Conservation (phyloP, 2,113 vertebrate genomes). For the Cephalopterus ornatus region DNA sequence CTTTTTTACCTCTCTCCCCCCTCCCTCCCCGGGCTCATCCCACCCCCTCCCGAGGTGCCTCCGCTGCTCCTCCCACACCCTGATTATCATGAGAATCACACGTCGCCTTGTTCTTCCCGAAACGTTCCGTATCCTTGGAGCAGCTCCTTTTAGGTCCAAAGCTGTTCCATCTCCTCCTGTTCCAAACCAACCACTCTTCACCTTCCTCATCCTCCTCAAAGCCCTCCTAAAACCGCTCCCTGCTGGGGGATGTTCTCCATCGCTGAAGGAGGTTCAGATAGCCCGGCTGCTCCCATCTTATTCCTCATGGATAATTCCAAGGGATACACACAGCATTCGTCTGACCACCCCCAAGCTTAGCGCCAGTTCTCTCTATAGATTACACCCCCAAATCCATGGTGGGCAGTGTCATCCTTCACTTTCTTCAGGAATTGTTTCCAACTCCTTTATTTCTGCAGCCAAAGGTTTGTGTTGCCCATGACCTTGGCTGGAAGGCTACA, state of each 20-base stretch:
- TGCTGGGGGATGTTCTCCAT: background rate
- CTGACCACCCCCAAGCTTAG: background rate
- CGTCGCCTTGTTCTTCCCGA: background rate
- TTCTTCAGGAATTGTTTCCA: background rate
- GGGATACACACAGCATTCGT: background rate
- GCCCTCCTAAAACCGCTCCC: background rate
- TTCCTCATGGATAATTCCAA: background rate
- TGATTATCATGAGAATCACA: background rate
- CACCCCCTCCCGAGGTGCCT: background rate
- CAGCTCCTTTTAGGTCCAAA: background rate
- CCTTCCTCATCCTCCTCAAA: background rate
- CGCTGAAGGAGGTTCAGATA: background rate
- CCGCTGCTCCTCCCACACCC: background rate
- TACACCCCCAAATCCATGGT: rapidly evolving
- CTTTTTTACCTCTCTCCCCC: background rate
- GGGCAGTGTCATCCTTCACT: background rate
- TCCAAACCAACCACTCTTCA: background rate
- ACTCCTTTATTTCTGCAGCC: background rate
- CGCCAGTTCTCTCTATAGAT: background rate
- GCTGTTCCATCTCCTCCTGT: background rate
- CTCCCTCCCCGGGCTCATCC: background rate
- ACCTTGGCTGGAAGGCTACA: background rate
- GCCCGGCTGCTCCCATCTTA: background rate
- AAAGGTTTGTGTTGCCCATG: background rate
- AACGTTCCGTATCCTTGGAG: background rate